Base-by-base conservation (phyloP, 2,797 vertebrate genomes). In the Molothrus ater region DNA sequence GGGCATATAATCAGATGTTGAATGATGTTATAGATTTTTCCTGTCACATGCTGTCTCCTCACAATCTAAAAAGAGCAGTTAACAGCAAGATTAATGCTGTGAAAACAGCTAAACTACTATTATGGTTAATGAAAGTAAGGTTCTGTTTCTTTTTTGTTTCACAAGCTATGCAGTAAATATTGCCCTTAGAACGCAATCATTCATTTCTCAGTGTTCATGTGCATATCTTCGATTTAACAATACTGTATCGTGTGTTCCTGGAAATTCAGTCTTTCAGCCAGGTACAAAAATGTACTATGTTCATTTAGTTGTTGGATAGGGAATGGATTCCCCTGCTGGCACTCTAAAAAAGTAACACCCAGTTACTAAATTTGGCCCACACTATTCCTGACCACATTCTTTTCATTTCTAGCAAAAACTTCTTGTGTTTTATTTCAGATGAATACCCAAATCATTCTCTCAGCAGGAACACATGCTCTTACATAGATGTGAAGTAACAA, bases 11-110 rank as follows among this genome's bases (percentile, higher is more conserved):
- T 94, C 96, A 90, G 83, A 88, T 51, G 78, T 42, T 93, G 91
- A 86, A 93, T 79, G 75, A 94, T 86, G 83, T 81, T 93, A 92
- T 74, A 88, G 78, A 91, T 93, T 96, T 95, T 91, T 74, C 42
- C 43, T 90, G 64, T 96, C 92, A 95, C 40, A 61, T 70, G 54
- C 71, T 93, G 85, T 69, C 80, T 95, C 56, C 48, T 80, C 40
- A 83, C 66, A 43, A 69, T 76, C 63, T 71, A 61, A 95, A 94
- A 95, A 93, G 83, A 94, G 91, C 64, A 91, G 88, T 74, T 89
- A 93, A 79, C 80, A 89, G 68, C 48, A 89, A 93, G 81, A 95
- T 71, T 71, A 96, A 92, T 76, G 50, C 85, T 59, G 43, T 43
- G 83, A 90, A 94, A 94, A 90, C 36, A 91, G 50, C 78, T 92